Evolutionary conservation across 2,888 invertebrate genomes (phyloP), one percentile per base, ranked within the genome.

Genomic region (Agriotes lineatus): DNA sequence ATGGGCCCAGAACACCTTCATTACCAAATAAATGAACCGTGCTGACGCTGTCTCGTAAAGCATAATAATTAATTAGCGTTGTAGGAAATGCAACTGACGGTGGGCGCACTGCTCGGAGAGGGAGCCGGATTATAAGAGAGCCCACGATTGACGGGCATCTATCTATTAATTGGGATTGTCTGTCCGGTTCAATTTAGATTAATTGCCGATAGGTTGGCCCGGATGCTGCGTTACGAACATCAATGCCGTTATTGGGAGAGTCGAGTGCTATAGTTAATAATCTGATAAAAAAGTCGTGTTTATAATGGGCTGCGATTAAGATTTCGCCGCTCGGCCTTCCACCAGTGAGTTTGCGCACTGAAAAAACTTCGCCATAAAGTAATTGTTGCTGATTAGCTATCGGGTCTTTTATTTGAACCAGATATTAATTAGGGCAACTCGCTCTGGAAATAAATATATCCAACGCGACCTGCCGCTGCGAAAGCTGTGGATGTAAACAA

Each of bases 161-260:
- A 77, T 81, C 79, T 80, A 81, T 81, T 81, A 81, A 81, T 81
- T 81, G 79, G 80, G 79, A 79, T 80, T 79, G 79, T 80, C 79
- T 80, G 81, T 79, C 80, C 74, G 76, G 77, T 77, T 81, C 80
- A 81, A 81, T 82, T 81, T 82, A 81, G 82, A 82, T 82, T 82
- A 82, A 82, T 82, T 81, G 81, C 79, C 79, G 82, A 81, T 81
- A 81, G 79, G 76, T 78, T 70, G 64, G 70, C 67, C 69, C 69
- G 66, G 66, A 67, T 64, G 67, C 69, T 71, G 63, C 68, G 66
- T 60, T 66, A 69, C 69, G 64, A 58, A 69, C 66, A 57, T 61
- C 30, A 35, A 57, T 66, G 62, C 69, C 69, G 69, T 69, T 69
- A 69, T 66, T 61, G 61, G 61, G 52, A 61, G 69, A 69, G 44